phyloP scores from a whole-genome alignment of 2,113 vertebrate species.

The mouse (Mus musculus) region GRCm39 chr6:86141001-86141500 shows the following conservation, averaged over 20 bases:
- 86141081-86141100: conserved; percentile 9
- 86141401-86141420: not conserved
- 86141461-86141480: not conserved
- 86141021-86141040: not conserved
- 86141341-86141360: not conserved
- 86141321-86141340: not conserved
- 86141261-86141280: not conserved
- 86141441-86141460: not conserved
- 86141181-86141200: not conserved
- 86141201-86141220: not conserved
- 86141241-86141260: not conserved
- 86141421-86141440: not conserved
- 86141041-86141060: no score
- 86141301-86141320: not conserved
- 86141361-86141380: not conserved
- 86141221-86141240: not conserved
- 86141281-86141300: not conserved
- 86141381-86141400: not conserved
- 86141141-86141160: not conserved
- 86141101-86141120: not conserved
- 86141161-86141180: not conserved
- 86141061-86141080: not conserved
- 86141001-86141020: not conserved
- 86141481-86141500: conserved; percentile 18
- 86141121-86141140: not conserved